Base-by-base conservation (phyloP, 1,140 invertebrate species). In the Cardiocondyla obscurior region DNA sequence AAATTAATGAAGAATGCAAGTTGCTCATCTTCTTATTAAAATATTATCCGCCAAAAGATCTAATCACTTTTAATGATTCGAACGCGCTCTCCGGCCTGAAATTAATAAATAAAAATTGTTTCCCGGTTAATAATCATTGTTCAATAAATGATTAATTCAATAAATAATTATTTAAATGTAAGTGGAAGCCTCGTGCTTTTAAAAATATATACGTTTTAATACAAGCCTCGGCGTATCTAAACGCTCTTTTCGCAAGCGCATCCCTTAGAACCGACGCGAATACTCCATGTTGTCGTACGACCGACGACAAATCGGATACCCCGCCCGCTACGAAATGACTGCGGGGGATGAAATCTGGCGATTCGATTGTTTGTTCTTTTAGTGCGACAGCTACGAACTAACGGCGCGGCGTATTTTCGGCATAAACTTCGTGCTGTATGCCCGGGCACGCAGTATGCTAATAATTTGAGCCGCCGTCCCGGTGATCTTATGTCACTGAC, bases 361-460 rank as follows among this genome's bases (percentile, higher is more conserved):
- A 83, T 89, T 83, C 57, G 64, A 42, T 65, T 74, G 86, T 86
- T 85, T 86, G 84, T 88, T 88, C 83, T 82, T 83, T 88, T 65
- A 81, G 73, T 44, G 67, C 81, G 76, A 89, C 79, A 81, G 74
- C 69, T 83, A 82, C 81, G 60, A 55, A 51, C 72, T 62, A 67
- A 51, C 67, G 44, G 67, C 60, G 36, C n/a, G 28, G 46, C 39
- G 19, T 73, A 57, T 81, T 73, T 83, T 81, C 60, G 73, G 25
- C 57, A 90, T 91, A 93, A 92, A 92, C 90, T 90, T 86, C 73
- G 30, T 55, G 65, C 19, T 86, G 84, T 90, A 93, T 92, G 92
- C 92, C 70, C 33, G 72, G 89, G 90, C 92, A 92, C 92, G 92
- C 84, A 88, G 85, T 91, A 90, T 90, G 90, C 88, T 92, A 90